Evolutionary conservation across 2,888 invertebrate species (phyloP).

Genomic region (Horisme vitalbata): DNA sequence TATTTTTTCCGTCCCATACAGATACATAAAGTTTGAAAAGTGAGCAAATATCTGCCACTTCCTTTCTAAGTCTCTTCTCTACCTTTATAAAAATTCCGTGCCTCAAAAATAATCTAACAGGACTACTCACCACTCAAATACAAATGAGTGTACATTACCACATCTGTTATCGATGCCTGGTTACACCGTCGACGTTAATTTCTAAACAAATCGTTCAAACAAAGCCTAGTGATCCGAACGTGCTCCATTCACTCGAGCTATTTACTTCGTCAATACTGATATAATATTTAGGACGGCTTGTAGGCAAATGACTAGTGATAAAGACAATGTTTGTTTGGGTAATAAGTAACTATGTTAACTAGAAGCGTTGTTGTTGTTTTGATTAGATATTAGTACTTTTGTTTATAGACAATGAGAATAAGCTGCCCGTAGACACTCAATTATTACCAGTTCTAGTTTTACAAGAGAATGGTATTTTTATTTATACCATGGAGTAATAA

Average conservation of each 20-base stretch:
- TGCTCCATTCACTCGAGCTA: slow-evolving; percentile 44
- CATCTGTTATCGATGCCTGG: slow-evolving; percentile 28
- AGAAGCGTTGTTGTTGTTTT: not conserved
- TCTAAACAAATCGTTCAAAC: slow-evolving; percentile 50
- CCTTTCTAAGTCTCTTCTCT: too few species aligned
- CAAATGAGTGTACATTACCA: slow-evolving; percentile 13
- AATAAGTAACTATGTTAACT: slow-evolving; percentile 10
- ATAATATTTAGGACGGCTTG: slow-evolving; percentile 46
- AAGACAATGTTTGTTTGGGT: slow-evolving; percentile 11
- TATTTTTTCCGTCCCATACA: too few species aligned
- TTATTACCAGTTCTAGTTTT: too few species aligned
- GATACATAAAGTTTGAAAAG: too few species aligned
- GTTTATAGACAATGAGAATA: too few species aligned
- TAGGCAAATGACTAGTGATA: slow-evolving; percentile 17
- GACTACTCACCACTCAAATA: slow-evolving; percentile 6
- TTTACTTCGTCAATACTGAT: slow-evolving; percentile 50
- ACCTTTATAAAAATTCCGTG: too few species aligned
- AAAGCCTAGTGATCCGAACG: slow-evolving; percentile 42
- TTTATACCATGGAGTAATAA: too few species aligned
- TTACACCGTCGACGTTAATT: slow-evolving; percentile 43
- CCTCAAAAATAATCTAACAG: too few species aligned
- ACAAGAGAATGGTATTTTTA: too few species aligned
- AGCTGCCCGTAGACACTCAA: too few species aligned
- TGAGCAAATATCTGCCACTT: too few species aligned
- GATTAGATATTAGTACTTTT: too few species aligned